Base-by-base conservation (phyloP, 2,113 vertebrate species). In the human (Homo sapiens) region DNA sequence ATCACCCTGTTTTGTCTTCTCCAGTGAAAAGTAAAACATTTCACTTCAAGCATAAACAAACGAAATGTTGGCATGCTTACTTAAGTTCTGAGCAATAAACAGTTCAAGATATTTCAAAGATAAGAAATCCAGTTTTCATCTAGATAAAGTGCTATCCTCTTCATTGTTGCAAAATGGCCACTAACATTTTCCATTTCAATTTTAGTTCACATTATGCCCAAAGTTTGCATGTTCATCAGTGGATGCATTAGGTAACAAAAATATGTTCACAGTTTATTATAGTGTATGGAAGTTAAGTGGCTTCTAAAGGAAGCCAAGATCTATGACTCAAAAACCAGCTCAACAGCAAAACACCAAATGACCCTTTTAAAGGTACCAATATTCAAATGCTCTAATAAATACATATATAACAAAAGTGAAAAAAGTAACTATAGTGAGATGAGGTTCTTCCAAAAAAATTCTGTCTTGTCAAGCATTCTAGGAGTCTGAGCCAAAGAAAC, bases 141-240 rank as follows among this genome's bases (percentile, higher is more conserved):
- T 94, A 85, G 70, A 61, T 98, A 98, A 99, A 98, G 98, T 98
- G 98, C 98, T 98, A 97, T 92, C 68, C 91, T 97, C 97, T 93
- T 83, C 94, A 83, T 78, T 75, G 95, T 90, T 97, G 97, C 93
- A 97, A 94, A 98, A 95, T 18, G 76, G 88, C 61, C 82, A 48
- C 94, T 84, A 83, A 94, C 87, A 94, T 95, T 97, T 96, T n/a
- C 89, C 79, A 3, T 61, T 83, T 93, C 97, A 48, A 70, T 90
- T 96, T 97, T 72, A 88, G 38, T 81, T 95, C 94, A 95, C 94
- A 93, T 97, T 97, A 96, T 92, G 85, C 89, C 90, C 95, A 94
- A 98, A 95, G 83, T 72, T 86, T 98, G 93, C 86, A 96, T 96
- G 97, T 98, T 98, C 92, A 61, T 90, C 96, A 10, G 72, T 84